Conservation (phyloP, 2,797 vertebrate species). For the Morelia viridis region DNA sequence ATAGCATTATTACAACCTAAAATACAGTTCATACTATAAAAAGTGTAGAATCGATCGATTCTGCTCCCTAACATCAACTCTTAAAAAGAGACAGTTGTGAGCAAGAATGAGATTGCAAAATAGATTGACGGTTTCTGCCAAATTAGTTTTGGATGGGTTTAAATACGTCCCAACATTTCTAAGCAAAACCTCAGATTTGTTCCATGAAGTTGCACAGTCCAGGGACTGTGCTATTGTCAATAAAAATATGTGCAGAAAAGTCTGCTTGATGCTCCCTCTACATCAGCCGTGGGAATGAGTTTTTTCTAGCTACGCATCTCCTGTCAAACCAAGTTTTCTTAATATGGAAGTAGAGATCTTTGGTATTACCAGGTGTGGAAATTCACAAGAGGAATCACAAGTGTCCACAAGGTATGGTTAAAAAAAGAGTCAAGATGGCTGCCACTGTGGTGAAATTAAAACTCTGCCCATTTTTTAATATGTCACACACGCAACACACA, state of each 20-base stretch:
- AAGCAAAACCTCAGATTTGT: not conserved
- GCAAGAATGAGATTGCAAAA: slow-evolving; percentile 52
- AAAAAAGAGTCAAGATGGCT: not conserved
- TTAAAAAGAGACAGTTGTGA: not conserved
- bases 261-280: not conserved
- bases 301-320: not conserved
- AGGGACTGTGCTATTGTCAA: not conserved
- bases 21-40: slow-evolving; percentile 66
- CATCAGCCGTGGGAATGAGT: not conserved
- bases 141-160: not conserved
- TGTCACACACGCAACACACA: not conserved
- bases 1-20: slow-evolving; percentile 73
- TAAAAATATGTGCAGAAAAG: not conserved
- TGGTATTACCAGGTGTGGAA: not conserved
- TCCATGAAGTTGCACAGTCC: not conserved
- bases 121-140: not conserved
- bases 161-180: not conserved
- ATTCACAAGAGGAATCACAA: not conserved
- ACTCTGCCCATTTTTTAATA: not conserved
- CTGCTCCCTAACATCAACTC: not conserved
- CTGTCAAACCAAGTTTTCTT: not conserved
- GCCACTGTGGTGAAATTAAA: not conserved
- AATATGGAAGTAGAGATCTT: not conserved
- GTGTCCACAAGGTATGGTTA: not conserved
- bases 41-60: slow-evolving; percentile 71